Evolutionary conservation across 2,113 vertebrate genomes (phyloP).

Genomic region (Nanorana parkeri): DNA sequence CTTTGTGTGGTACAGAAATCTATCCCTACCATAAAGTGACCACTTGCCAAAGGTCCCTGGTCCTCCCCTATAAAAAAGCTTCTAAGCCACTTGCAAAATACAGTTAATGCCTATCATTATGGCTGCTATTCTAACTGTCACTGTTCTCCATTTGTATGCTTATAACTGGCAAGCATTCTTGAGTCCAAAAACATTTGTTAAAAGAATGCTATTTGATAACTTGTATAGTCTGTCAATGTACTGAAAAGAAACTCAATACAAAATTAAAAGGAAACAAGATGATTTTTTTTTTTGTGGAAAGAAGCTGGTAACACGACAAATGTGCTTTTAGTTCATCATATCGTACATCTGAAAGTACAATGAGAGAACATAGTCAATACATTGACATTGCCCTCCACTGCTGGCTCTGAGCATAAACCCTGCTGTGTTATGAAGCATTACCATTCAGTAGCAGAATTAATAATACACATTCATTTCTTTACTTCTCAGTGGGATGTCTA

Average conservation of each 20-base stretch:
- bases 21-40: too few relatives aligned
- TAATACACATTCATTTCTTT: conserved; percentile 54
- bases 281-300: not conserved
- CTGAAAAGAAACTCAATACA: conserved; percentile 13
- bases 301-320: not conserved
- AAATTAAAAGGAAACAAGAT: conserved; percentile 18
- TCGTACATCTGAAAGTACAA: conserved; percentile 26
- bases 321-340: conserved; percentile 38
- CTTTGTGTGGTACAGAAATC: too few relatives aligned
- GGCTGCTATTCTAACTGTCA: too few relatives aligned
- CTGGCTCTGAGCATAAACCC: conserved; percentile 47
- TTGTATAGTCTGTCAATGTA: conserved; percentile 3
- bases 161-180: too few relatives aligned
- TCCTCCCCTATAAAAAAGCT: too few relatives aligned
- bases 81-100: too few relatives aligned
- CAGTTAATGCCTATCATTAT: too few relatives aligned
- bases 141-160: too few relatives aligned
- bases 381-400: conserved; percentile 54
- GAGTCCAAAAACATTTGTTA: too few relatives aligned
- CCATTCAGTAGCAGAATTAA: conserved; percentile 48
- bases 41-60: too few relatives aligned
- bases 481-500: conserved; percentile 37
- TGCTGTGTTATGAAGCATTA: conserved; percentile 53
- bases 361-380: conserved; percentile 38
- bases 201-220: not conserved